Conservation (phyloP, 2,888 invertebrate species). For the Tetheella fluctuosa region DNA sequence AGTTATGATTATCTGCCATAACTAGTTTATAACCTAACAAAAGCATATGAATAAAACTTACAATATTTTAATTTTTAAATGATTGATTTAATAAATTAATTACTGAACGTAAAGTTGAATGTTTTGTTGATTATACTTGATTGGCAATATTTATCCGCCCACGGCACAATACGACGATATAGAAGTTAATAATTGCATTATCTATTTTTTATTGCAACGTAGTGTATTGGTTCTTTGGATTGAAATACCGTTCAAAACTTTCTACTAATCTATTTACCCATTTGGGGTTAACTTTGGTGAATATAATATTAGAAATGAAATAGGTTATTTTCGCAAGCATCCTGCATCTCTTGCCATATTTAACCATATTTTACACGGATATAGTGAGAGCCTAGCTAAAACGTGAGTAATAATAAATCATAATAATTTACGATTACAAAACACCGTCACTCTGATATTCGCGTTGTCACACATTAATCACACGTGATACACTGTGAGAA, state of each 20-base stretch:
- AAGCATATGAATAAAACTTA: neutral
- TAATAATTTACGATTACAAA: slow-evolving; percentile 25
- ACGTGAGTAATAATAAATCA: slow-evolving; percentile 9
- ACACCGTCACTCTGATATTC: slow-evolving; percentile 32
- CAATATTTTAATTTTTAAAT: neutral
- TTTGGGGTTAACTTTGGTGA: no score
- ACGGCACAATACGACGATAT: neutral
- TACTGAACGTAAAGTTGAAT: neutral
- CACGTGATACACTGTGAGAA: slow-evolving; percentile 42
- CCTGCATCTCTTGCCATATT: neutral
- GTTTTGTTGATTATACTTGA: slow-evolving; percentile 1
- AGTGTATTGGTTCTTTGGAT: neutral
- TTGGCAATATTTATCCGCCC: slow-evolving; percentile 7
- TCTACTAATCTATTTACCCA: no score
- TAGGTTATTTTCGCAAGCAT: no score
- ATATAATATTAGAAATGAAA: no score
- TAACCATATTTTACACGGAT: neutral
- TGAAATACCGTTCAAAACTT: no score
- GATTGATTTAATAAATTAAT: slow-evolving; percentile 1
- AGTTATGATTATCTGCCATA: neutral
- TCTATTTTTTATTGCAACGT: neutral
- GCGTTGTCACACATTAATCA: slow-evolving; percentile 37
- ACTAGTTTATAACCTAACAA: neutral
- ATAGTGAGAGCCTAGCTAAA: neutral
- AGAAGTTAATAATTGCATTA: neutral